Percentiles rank a stretch among this genome's conserved stretches.
Evolutionary conservation across 2,113 vertebrate species (phyloP).

Genomic region (Mormyrus lacerda): DNA sequence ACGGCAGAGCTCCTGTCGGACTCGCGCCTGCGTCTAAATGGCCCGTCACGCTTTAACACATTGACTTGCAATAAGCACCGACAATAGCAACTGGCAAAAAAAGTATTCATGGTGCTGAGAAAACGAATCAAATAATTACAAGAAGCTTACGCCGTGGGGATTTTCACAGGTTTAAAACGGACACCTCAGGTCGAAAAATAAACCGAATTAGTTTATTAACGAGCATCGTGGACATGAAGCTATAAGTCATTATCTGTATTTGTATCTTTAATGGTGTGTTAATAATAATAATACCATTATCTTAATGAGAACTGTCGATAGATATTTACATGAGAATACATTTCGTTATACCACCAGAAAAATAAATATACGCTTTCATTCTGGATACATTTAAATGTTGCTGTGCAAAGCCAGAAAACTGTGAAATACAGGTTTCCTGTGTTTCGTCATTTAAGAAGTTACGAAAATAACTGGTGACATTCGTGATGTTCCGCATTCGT

Average conservation of each 20-base stretch:
- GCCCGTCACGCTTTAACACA: neutral
- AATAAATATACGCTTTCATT: neutral
- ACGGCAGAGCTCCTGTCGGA: neutral
- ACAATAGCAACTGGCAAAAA: neutral
- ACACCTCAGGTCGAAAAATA: neutral
- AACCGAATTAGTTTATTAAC: neutral
- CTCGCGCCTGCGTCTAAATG: neutral
- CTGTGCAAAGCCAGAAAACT: neutral
- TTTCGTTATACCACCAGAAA: neutral
- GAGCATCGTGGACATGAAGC: neutral
- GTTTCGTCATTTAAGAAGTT: neutral
- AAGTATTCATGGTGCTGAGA: neutral
- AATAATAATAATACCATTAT: neutral
- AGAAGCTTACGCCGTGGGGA: neutral
- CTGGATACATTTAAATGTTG: neutral
- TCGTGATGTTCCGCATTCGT: neutral
- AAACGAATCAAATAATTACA: neutral
- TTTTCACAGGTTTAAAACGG: neutral
- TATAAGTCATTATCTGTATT: neutral
- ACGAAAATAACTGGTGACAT: neutral
- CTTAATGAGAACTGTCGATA: neutral
- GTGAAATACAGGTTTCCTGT: neutral
- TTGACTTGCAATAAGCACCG: neutral
- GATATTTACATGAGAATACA: neutral
- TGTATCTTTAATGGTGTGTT: neutral